Evolutionary conservation across 2,888 invertebrate species (phyloP).

Genomic region (Dryomyza anilis): DNA sequence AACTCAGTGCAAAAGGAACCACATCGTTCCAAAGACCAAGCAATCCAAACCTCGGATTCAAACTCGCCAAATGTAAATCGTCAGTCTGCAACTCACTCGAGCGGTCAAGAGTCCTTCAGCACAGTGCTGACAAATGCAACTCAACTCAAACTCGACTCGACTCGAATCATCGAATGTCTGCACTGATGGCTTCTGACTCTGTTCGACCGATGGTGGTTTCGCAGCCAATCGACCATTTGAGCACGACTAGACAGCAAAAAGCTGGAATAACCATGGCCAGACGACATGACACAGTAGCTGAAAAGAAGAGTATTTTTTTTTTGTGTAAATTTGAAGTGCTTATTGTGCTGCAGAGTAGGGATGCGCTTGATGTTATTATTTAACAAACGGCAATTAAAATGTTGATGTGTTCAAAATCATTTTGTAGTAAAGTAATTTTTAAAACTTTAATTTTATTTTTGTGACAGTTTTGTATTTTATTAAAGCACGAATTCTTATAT

Average conservation of each 20-base stretch:
- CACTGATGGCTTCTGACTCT: neutral
- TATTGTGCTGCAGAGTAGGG: too few relatives aligned
- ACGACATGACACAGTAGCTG: too few relatives aligned
- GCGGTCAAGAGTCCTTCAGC: neutral
- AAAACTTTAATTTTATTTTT: too few relatives aligned
- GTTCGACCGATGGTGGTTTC: neutral
- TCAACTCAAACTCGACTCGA: too few relatives aligned
- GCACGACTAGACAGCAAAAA: neutral
- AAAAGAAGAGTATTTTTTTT: too few relatives aligned
- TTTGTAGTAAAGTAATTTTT: too few relatives aligned
- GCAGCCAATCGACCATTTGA: neutral
- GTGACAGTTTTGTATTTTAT: too few relatives aligned
- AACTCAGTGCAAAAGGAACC: neutral
- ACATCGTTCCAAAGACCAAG: neutral
- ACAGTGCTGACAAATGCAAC: neutral
- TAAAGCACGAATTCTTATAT: too few relatives aligned
- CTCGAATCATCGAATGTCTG: neutral
- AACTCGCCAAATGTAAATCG: constrained; percentile 3
- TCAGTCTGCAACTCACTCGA: neutral
- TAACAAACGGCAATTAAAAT: too few relatives aligned
- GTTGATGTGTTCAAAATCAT: too few relatives aligned
- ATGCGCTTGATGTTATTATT: too few relatives aligned
- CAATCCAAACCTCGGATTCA: neutral
- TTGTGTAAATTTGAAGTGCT: too few relatives aligned
- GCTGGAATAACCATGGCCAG: neutral